Base-by-base conservation (phyloP, 1,140 invertebrate genomes). In the Anoplolepis gracilipes region DNA sequence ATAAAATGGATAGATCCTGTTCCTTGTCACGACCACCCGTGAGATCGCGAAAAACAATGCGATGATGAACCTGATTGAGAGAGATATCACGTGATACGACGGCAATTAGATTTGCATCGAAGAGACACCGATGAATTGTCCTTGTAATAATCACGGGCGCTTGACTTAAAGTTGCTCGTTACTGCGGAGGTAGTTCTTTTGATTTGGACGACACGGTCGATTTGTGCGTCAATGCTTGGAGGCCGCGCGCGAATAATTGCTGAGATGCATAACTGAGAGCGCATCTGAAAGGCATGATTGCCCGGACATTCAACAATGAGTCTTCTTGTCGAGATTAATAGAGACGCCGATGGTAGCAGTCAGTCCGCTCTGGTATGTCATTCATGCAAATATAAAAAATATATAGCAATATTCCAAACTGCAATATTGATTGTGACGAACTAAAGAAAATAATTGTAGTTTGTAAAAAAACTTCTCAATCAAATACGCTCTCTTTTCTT, bases 321-420 rank as follows among this genome's bases (percentile, higher is more conserved):
- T 73, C 36, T 39, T 42, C 72, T 82, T 82, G 78, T 82, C 53
- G 55, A 73, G 78, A 82, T 82, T 82, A 82, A 82, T 82, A 82
- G 67, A 82, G 78, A 82, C 13, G 65, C 78, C 10, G 53, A 30
- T 59, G 13, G 67, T 81, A 82, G 78, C 53, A 42, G 53, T 2
- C 65, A 78, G 61, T 33, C 62, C 30, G 61, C 36, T 42, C 42
- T 11, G 59, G 59, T 36, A 64, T 8, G 6, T 75, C 13, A 57
- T 75, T 75, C 53, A 79, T 36, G 46, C 49, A 55, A 79, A 82
- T 73, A 39, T 46, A 82, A 73, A 82, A 82, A 53, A 46, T 82
- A 22, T 33, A 19, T 33, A 4, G 46, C 53, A 30, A 42, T 39
- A 61, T 22, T 30, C 19, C 42, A 2, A 46, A 25, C 30, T 22